These are phyloP conservation scores for Trichechus manatus DNA, from an alignment of 2,113 vertebrate species.

Conservation along the genomic window DNA sequence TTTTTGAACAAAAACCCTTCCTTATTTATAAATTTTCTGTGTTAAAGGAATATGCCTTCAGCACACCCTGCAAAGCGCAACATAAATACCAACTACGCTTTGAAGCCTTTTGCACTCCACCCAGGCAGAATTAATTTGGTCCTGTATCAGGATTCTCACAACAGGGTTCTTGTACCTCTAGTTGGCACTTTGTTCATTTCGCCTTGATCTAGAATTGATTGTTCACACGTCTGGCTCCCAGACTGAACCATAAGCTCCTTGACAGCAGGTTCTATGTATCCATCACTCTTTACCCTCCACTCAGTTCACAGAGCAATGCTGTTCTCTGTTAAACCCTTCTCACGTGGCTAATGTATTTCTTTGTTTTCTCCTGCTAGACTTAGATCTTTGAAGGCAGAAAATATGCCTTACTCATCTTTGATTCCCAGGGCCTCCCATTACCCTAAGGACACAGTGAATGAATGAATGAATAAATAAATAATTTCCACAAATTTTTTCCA, in stretches of 20 bases:
- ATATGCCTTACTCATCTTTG: not conserved
- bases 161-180: conserved; percentile 14
- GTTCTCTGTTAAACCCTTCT: not conserved
- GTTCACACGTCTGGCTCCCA: conserved; percentile 3
- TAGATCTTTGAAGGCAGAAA: not conserved
- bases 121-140: conserved; percentile 45
- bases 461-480: not conserved
- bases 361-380: not conserved
- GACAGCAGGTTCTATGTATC: not conserved
- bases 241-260: not conserved
- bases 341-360: not conserved
- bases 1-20: conserved; percentile 48
- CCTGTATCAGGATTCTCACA: not conserved
- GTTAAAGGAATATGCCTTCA: not conserved
- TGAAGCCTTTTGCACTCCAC: not conserved
- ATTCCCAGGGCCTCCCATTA: not conserved
- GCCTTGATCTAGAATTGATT: conserved; percentile 48
- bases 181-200: not conserved
- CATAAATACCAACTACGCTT: not conserved
- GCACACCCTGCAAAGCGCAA: not conserved
- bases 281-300: not conserved
- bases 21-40: conserved; percentile 12
- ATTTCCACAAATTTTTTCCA: not conserved
- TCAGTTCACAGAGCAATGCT: not conserved
- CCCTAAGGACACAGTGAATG: not conserved